Percentiles rank a stretch among this genome's conserved stretches.
Conservation (phyloP, 2,888 invertebrate genomes). For the Zelleria hepariella region DNA sequence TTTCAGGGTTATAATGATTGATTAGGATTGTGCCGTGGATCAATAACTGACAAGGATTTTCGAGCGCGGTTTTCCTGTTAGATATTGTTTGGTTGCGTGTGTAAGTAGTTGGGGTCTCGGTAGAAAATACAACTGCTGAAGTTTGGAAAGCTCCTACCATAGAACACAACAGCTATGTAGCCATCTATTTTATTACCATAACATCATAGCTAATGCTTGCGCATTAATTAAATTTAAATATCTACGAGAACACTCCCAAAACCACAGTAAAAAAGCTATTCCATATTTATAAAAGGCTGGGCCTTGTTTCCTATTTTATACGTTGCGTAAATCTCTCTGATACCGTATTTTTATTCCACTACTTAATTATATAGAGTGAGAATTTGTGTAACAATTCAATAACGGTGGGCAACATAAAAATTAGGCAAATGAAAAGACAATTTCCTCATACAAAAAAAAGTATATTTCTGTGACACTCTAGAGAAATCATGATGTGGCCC, state of each 20-base stretch:
- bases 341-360: constrained; percentile 16
- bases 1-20: no score
- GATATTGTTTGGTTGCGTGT: no score
- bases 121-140: no score
- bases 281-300: neutral
- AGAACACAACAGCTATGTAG: no score
- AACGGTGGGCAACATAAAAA: constrained; percentile 33
- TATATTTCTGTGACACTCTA: constrained; percentile 56
- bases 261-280: neutral
- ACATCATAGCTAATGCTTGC: neutral
- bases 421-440: constrained; percentile 32
- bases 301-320: neutral
- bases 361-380: constrained; percentile 49
- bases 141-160: no score
- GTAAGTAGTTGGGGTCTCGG: no score
- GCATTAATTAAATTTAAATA: neutral
- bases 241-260: neutral
- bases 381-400: constrained; percentile 43
- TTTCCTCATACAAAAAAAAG: constrained; percentile 40
- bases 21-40: no score
- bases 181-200: no score
- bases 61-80: no score
- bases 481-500: constrained; percentile 66
- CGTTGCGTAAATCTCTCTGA: constrained; percentile 1
- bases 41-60: no score